These are phyloP conservation scores for Carapus acus DNA, from an alignment of 2,797 vertebrate genomes.

Conservation along the genomic window DNA sequence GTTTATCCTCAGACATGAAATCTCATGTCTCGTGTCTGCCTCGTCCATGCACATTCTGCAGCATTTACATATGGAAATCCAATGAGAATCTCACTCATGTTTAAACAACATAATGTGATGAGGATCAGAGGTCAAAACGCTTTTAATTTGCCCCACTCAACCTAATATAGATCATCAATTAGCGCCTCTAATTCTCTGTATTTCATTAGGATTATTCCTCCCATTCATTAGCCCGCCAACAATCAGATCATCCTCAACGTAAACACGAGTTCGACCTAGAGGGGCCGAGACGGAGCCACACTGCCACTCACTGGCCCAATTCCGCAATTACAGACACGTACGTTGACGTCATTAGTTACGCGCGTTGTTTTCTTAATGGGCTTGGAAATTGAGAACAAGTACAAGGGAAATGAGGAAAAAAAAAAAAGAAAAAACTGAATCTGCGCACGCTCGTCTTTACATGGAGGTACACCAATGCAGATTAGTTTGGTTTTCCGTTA, in stretches of 20 bases:
- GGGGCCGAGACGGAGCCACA: not conserved
- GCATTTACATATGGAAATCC: conserved; percentile 12
- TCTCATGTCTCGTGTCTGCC: too few relatives aligned
- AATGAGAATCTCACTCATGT: too few relatives aligned
- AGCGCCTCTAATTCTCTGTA: conserved; percentile 8
- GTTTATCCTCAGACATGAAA: too few relatives aligned
- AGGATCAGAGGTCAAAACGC: conserved; percentile 35
- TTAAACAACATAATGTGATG: conserved; percentile 22
- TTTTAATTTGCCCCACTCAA: conserved; percentile 25
- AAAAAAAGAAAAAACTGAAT: too few relatives aligned
- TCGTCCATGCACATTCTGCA: too few relatives aligned
- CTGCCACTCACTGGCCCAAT: conserved; percentile 48
- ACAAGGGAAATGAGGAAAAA: too few relatives aligned
- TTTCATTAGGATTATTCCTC: conserved; percentile 42
- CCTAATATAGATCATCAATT: conserved; percentile 27
- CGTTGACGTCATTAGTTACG: not conserved
- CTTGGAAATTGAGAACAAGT: too few relatives aligned
- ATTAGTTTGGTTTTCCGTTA: too few relatives aligned
- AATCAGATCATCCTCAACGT: conserved; percentile 43
- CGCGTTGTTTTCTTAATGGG: too few relatives aligned
- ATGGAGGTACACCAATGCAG: too few relatives aligned
- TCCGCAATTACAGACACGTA: not conserved
- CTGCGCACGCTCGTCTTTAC: too few relatives aligned
- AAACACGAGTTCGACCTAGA: conserved; percentile 40
- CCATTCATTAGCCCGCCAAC: conserved; percentile 39